phyloP scores from a whole-genome alignment of 2,113 vertebrate genomes.

The Urocitellus parryii region DNA sequence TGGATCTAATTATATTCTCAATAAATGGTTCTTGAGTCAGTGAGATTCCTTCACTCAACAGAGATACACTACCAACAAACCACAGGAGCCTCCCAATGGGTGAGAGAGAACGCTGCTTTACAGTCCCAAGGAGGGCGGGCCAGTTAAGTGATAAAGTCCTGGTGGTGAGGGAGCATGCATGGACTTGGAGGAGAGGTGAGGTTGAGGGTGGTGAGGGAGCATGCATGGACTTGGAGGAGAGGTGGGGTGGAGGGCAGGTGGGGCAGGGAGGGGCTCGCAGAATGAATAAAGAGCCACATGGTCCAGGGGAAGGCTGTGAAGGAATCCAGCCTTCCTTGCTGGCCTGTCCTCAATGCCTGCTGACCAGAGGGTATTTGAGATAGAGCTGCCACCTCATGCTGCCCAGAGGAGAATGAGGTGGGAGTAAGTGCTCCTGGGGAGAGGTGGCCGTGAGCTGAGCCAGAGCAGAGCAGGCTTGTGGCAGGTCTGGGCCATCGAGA shows the following conservation, averaged over 20 bases:
- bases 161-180: not conserved
- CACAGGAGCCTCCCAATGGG: not conserved
- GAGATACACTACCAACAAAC: not conserved
- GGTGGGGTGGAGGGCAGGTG: not conserved
- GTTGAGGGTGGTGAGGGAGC: not conserved
- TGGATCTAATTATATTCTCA: not conserved
- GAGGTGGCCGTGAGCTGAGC: not conserved
- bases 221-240: accelerated
- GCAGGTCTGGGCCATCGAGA: not conserved
- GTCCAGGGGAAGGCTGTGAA: not conserved
- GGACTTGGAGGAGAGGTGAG: accelerated
- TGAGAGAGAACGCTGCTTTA: accelerated
- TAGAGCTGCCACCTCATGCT: not conserved
- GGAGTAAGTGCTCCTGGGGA: accelerated
- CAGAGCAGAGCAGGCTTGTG: not conserved
- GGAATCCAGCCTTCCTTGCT: no score
- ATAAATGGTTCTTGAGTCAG: not conserved
- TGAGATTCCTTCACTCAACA: not conserved
- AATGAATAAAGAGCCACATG: accelerated
- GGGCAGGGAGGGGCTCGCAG: no score
- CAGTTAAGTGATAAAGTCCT: not conserved
- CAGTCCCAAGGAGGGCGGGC: not conserved
- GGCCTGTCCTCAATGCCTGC: not conserved
- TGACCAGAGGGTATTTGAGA: no score
- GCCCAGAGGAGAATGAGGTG: not conserved